Evolutionary conservation across 2,113 vertebrate genomes (phyloP), one percentile per base, ranked within the genome.

Genomic region (Oreotrochilus melanogaster): DNA sequence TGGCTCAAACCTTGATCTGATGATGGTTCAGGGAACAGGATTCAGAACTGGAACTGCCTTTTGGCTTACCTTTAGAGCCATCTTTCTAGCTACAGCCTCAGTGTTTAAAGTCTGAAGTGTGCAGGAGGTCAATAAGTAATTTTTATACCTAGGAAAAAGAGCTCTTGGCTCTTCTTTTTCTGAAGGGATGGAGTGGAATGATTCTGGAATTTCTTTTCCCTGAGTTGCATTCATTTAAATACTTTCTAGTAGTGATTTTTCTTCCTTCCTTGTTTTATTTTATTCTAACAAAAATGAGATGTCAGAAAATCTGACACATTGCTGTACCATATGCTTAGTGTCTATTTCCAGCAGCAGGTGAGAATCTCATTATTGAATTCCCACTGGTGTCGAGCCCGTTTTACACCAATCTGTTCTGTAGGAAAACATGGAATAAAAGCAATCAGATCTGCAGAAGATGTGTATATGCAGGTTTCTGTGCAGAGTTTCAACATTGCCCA

Each of bases 271-370:
- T 39, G 23, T n/a, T 94, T 92, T 60, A 85, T 95, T 95, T 85
- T 43, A 66, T 86, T 84, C 87, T 56, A 85, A 43, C 70, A 95
- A 65, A 92, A 94, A 71, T 53, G 80, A 92, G 91, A 78, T 95
- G 87, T 82, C 84, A 91, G 86, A 33, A 61, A 64, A 87, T 33
- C 70, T 91, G 89, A 91, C 87, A 93, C 50, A 2, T 60, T 65
- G 54, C 87, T 78, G 66, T 45, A 62, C 91, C 86, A 60, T 90
- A 80, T 84, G 86, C 45, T 88, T 25, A 27, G 54, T 30, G 43
- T 39, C 94, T 92, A 72, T 73, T 94, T 72, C 53, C 94, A 96
- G 91, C 84, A 95, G 91, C 71, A 78, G 93, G 66, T 95, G 94
- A 95, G 87, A 89, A 58, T 75, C 66, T 85, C 45, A 57, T 61